phyloP scores from a whole-genome alignment of 2,113 vertebrate species.

The Nasalis larvatus region DNA sequence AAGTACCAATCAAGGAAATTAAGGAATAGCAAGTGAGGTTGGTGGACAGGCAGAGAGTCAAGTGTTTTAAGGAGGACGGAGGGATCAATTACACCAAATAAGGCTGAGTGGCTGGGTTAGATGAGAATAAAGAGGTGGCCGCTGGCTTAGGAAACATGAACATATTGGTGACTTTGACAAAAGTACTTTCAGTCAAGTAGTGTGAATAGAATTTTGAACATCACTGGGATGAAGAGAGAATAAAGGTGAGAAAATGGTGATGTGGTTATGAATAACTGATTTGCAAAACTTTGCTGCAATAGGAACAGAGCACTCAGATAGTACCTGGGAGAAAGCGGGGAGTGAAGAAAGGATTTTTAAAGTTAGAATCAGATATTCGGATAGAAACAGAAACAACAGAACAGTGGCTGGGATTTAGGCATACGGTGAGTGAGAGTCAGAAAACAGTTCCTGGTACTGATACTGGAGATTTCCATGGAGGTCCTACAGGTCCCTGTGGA shows the following conservation, averaged over 20 bases:
- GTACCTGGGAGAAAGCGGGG: neutral
- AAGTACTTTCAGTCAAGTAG: neutral
- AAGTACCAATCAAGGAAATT: neutral
- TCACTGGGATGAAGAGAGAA: neutral
- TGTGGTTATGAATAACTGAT: neutral
- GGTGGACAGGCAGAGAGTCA: neutral
- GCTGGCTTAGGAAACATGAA: neutral
- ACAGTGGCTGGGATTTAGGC: neutral
- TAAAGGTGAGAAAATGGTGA: neutral
- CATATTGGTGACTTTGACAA: neutral
- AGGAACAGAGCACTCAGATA: too few relatives aligned
- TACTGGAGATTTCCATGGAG: neutral
- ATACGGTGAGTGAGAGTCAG: neutral
- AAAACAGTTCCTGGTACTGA: neutral
- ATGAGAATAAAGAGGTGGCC: neutral
- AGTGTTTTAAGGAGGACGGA: neutral
- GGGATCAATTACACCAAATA: neutral
- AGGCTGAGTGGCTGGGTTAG: neutral
- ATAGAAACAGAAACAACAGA: neutral
- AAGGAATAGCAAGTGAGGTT: neutral
- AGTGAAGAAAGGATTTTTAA: neutral
- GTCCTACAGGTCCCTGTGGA: neutral
- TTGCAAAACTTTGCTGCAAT: neutral
- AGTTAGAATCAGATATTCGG: neutral
- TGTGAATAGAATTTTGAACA: neutral